Evolutionary conservation across 1,140 invertebrate genomes (phyloP), one percentile per base, ranked within the genome.

Genomic region (Scaptodrosophila lebanonensis): DNA sequence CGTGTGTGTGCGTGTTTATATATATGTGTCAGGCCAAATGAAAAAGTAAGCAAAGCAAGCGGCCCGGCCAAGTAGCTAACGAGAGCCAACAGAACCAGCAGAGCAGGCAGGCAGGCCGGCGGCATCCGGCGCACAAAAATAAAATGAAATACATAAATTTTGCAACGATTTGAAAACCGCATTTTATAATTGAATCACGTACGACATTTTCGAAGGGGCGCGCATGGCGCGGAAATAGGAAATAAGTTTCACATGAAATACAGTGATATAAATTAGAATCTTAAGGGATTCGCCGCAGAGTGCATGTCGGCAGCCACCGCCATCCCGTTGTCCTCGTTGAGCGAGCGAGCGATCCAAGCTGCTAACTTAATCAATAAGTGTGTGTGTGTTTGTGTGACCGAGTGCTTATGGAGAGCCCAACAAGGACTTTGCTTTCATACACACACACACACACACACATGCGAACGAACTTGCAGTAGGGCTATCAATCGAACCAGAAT

Each of bases 131-230:
- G 58, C 60, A 65, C 56, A 58, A 40, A 82, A 84, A 84, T 82
- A 84, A 84, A 84, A 84, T 72, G 75, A 84, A 84, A 84, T 73
- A 84, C 82, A 84, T 84, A 84, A 84, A 84, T 84, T 84, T 84
- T 84, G 64, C 75, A 84, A 84, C 82, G 82, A 84, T 84, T 84
- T 84, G 75, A 84, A 76, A 82, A 84, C 82, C 82, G 75, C 82
- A 84, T 76, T 84, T 84, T 84, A 84, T 84, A 84, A 84, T 84
- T 84, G 82, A 84, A 84, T 84, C 82, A 84, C 82, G 82, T 84
- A 84, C 82, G 75, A 84, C 82, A 64, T 66, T 84, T 73, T 75
- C 61, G 57, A 45, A 63, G 59, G 53, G 36, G 60, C 40, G 27
- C 40, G 22, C 17, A 9, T 38, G 9, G 39, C 72, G 63, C 59